Evolutionary conservation across 30 jellyfish, hydroid and myxozoan species (phyloP).

Genomic region (Aurelia aurita): DNA sequence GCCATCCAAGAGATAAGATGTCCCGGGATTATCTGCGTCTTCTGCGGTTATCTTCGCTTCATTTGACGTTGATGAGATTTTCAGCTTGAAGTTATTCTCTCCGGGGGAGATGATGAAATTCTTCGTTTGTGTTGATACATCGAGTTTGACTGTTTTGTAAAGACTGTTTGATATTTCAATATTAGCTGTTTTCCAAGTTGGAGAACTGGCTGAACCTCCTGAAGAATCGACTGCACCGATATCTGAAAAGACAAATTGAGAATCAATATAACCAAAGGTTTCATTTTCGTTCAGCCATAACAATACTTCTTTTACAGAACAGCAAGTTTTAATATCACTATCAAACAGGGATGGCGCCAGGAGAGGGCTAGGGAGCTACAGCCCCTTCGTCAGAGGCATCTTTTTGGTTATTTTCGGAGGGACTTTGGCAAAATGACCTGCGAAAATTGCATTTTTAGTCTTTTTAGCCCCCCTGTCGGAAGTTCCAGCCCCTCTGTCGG

Average conservation of each 20-base stretch:
- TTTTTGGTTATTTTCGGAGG: too few relatives aligned
- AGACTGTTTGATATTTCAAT: constrained; percentile 80
- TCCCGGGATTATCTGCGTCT: constrained; percentile 94
- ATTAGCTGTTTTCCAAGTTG: constrained; percentile 93
- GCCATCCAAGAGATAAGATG: constrained; percentile 77
- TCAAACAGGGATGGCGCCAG: too few relatives aligned
- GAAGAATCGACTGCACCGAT: constrained; percentile 88
- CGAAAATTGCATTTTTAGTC: too few relatives aligned
- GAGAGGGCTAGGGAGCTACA: too few relatives aligned
- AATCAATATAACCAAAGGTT: background rate
- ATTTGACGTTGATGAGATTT: constrained; percentile 89
- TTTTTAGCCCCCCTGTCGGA: too few relatives aligned
- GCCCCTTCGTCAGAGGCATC: too few relatives aligned
- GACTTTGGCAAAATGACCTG: too few relatives aligned
- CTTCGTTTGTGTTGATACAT: constrained; percentile 82
- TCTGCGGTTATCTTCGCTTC: constrained; percentile 85
- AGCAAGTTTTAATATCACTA: too few relatives aligned
- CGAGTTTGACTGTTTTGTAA: constrained; percentile 78
- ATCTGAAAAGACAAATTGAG: constrained; percentile 38
- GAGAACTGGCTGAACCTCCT: constrained; percentile 93
- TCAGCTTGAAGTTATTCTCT: constrained; percentile 75
- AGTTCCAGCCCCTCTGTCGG: too few relatives aligned
- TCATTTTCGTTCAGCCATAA: too few relatives aligned
- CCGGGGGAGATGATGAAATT: constrained; percentile 82
- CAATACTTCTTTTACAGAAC: too few relatives aligned